Conservation (phyloP, 2,888 invertebrate genomes). For the Netelia inedita region DNA sequence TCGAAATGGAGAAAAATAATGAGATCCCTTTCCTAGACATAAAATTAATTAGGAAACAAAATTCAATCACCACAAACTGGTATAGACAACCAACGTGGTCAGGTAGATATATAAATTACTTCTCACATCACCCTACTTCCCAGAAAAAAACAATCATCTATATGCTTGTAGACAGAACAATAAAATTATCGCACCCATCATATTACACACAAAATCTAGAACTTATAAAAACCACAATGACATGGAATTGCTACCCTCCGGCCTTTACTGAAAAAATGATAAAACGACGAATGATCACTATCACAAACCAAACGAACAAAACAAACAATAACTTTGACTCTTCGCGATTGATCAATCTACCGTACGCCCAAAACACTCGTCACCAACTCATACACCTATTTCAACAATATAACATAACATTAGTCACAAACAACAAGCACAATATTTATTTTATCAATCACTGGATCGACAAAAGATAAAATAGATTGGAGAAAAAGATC, state of each 20-base stretch:
- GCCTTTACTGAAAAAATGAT: too few relatives aligned
- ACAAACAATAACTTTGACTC: too few relatives aligned
- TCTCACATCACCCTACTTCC: slow-evolving; percentile 34
- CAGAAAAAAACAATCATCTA: neutral
- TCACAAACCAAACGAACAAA: too few relatives aligned
- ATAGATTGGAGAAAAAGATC: neutral
- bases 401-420: too few relatives aligned
- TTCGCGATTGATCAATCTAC: too few relatives aligned
- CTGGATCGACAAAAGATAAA: slow-evolving; percentile 12
- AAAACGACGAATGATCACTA: too few relatives aligned
- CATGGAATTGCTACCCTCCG: too few relatives aligned
- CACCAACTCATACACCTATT: too few relatives aligned
- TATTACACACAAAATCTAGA: too few relatives aligned
- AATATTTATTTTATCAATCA: neutral
- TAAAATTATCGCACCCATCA: neutral
- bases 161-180: too few relatives aligned
- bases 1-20: slow-evolving; percentile 24
- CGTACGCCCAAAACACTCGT: too few relatives aligned
- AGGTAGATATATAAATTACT: slow-evolving; percentile 18
- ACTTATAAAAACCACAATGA: too few relatives aligned
- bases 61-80: neutral
- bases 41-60: neutral
- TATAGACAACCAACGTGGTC: slow-evolving; percentile 1
- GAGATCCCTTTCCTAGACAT: slow-evolving; percentile 17
- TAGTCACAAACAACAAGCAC: neutral